Evolutionary conservation across 2,797 vertebrate genomes (phyloP), one percentile per base, ranked within the genome.

Genomic region (Danio choprae): DNA sequence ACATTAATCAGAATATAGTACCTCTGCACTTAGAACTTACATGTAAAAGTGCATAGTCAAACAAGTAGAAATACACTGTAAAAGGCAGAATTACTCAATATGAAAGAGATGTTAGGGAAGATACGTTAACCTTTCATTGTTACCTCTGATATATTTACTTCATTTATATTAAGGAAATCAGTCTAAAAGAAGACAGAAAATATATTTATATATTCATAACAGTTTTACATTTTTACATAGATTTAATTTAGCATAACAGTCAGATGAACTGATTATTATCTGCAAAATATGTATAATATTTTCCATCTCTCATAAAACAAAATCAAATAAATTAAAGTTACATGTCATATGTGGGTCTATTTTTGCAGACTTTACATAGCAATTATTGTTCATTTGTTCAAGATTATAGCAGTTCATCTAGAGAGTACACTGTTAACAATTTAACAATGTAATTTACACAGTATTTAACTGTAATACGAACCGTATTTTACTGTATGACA

Each of bases 281-380:
- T 53, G 48, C 11, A 62, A 0, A 0, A 44, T 65, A 4, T 20
- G 46, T 6, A 4, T 7, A 41, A 40, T 9, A 22, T 55, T 76
- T 71, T 56, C 62, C 74, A 62, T 76, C 74, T 62, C 43, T n/a
- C n/a, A n/a, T n/a, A n/a, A n/a, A 75, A 75, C 74, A 12, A 10
- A 9, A 9, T 12, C 0, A 51, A 46, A n/a, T n/a, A 7, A 12
- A n/a, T 1, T 2, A n/a, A 15, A 9, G 29, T 16, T 51, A 29
- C 15, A 18, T 55, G 53, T 71, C 7, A 55, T 13, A 55, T 55
- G 29, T 20, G 4, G n/a, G 11, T 70, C 11, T 41, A 50, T 51
- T 69, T 29, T 69, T 20, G 3, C 5, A 40, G 67, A 40, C 62
- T 18, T 64, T 40, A 64, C 9, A n/a, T 16, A 18, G 38, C 10